phyloP scores from a whole-genome alignment of 2,113 vertebrate species.

The Machaerirhynchus nigripectus region DNA sequence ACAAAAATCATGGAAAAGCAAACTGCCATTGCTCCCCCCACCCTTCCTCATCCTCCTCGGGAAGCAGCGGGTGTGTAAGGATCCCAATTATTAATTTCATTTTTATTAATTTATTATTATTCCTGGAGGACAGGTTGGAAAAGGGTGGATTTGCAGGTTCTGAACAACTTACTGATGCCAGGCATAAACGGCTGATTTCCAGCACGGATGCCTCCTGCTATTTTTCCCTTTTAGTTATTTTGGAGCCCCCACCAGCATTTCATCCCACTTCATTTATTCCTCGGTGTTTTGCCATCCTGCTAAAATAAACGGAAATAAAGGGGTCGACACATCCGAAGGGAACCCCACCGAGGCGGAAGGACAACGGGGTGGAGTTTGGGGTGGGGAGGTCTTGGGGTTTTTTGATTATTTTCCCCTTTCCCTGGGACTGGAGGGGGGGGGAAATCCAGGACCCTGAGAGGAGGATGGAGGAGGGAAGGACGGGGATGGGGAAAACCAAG shows the following conservation, averaged over 20 bases:
- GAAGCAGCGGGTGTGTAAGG: not conserved
- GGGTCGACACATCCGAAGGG: not conserved
- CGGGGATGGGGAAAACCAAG: not conserved
- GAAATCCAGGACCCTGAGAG: not conserved
- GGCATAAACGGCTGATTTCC: not conserved
- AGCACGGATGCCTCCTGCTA: not conserved
- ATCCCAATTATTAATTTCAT: not conserved
- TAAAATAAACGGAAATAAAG: not conserved
- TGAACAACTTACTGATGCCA: not conserved
- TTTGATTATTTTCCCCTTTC: not conserved
- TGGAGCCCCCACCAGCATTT: not conserved
- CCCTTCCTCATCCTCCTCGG: not conserved
- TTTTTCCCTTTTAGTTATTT: not conserved
- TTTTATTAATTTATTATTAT: not conserved
- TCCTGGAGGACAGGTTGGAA: not conserved
- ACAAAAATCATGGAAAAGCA: not conserved
- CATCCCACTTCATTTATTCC: not conserved
- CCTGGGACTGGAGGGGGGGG: not conserved
- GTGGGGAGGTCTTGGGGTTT: no score
- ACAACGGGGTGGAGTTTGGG: not conserved
- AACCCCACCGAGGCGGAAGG: not conserved
- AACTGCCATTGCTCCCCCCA: not conserved
- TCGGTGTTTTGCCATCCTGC: not conserved
- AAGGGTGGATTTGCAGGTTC: not conserved
- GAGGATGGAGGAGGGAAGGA: not conserved